Conservation (phyloP, 2,888 invertebrate species). For the Sylvicola cinctus region DNA sequence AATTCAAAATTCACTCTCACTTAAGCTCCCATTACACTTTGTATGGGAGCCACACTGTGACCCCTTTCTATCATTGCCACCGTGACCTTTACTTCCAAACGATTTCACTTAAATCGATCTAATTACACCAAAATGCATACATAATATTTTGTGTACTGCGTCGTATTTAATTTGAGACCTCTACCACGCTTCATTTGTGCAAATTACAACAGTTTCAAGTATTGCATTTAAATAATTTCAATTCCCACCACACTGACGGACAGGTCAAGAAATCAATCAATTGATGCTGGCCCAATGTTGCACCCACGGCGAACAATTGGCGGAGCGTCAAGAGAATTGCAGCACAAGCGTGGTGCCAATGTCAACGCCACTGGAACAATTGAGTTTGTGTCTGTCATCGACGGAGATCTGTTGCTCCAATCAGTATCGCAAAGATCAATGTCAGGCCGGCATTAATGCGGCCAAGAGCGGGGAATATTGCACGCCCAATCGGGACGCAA, state of each 20-base stretch:
- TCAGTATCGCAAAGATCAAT: conserved; percentile 24
- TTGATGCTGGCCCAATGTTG: conserved; percentile 24
- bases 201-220: too few species aligned
- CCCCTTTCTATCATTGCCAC: too few species aligned
- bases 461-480: conserved; percentile 14
- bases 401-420: conserved; percentile 41
- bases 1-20: too few species aligned
- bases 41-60: too few species aligned
- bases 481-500: conserved; percentile 6
- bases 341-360: conserved; percentile 29
- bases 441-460: conserved; percentile 18
- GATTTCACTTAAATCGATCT: too few species aligned
- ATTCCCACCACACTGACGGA: not conserved
- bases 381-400: conserved; percentile 37
- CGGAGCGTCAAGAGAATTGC: conserved; percentile 27
- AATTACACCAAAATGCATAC: too few species aligned
- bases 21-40: too few species aligned
- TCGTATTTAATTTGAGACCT: too few species aligned
- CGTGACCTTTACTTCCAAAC: too few species aligned
- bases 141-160: too few species aligned
- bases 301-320: conserved; percentile 29
- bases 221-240: too few species aligned
- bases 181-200: too few species aligned
- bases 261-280: not conserved
- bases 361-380: conserved; percentile 32